These are phyloP conservation scores for Villa cingulata DNA, from an alignment of 2,888 invertebrate species.

Conservation along the genomic window DNA sequence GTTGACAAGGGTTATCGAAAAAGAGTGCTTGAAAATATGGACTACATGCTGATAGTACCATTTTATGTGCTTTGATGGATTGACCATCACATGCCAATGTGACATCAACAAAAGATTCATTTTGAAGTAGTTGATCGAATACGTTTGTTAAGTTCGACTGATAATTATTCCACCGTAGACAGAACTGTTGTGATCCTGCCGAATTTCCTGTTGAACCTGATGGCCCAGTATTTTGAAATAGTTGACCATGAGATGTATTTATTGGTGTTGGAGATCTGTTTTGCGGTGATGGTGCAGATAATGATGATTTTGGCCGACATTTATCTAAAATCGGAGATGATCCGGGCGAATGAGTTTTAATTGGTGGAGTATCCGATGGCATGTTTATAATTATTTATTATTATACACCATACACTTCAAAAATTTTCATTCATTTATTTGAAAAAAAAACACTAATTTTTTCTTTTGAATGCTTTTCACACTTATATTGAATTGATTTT, in stretches of 20 bases:
- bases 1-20: constrained; percentile 85
- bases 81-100: constrained; percentile 84
- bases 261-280: constrained; percentile 2
- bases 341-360: constrained; percentile 12
- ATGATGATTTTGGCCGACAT: constrained; percentile 6
- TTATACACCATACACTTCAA: neutral
- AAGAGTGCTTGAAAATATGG: constrained; percentile 85
- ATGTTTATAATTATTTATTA: constrained; percentile 10
- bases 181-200: constrained; percentile 65
- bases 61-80: constrained; percentile 83
- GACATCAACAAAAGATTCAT: constrained; percentile 82
- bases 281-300: constrained; percentile 7
- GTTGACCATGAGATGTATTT: neutral
- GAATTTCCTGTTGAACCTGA: constrained; percentile 6
- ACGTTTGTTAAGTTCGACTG: constrained; percentile 72
- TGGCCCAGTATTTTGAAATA: constrained; percentile 2
- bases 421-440: neutral
- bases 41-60: constrained; percentile 85
- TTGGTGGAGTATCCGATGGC: constrained; percentile 21
- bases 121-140: constrained; percentile 75
- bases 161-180: constrained; percentile 88
- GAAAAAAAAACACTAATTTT: neutral
- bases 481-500: neutral
- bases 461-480: neutral
- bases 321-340: constrained; percentile 4